Percentiles rank a stretch among this genome's conserved stretches.
Conservation (phyloP, 2,797 vertebrate genomes). For the Schizopygopsis pylzovi region DNA sequence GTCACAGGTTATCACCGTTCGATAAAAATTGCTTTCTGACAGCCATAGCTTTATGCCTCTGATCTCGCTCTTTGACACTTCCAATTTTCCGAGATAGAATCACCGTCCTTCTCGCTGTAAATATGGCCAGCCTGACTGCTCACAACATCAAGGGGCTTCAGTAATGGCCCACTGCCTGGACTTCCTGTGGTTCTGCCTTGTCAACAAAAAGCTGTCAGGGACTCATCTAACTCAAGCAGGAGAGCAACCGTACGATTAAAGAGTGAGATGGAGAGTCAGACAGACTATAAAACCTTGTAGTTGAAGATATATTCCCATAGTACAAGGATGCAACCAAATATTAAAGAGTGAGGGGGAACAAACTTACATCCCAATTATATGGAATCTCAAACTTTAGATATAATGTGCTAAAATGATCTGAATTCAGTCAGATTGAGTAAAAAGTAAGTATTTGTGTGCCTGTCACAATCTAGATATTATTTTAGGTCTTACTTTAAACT, state of each 20-base stretch:
- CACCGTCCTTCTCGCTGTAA: slow-evolving; percentile 49
- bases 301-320: slow-evolving; percentile 44
- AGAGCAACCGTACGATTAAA: slow-evolving; percentile 34
- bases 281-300: slow-evolving; percentile 43
- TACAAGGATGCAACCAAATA: neutral
- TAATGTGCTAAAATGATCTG: neutral
- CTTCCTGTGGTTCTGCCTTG: slow-evolving; percentile 66
- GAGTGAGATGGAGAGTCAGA: slow-evolving; percentile 27
- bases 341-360: neutral
- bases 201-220: slow-evolving; percentile 54
- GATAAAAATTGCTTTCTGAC: slow-evolving; percentile 44
- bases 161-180: slow-evolving; percentile 62
- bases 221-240: slow-evolving; percentile 32
- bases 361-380: neutral
- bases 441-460: neutral
- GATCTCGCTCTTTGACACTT: slow-evolving; percentile 52
- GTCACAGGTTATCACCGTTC: slow-evolving; percentile 32
- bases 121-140: slow-evolving; percentile 45
- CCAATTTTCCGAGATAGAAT: slow-evolving; percentile 57
- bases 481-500: neutral
- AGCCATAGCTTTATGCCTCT: slow-evolving; percentile 40
- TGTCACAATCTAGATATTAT: neutral
- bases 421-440: neutral
- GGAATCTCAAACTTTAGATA: neutral
- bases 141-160: slow-evolving; percentile 54